These are phyloP conservation scores for Trachemys scripta DNA, from an alignment of 2,113 vertebrate species.

Conservation along the genomic window DNA sequence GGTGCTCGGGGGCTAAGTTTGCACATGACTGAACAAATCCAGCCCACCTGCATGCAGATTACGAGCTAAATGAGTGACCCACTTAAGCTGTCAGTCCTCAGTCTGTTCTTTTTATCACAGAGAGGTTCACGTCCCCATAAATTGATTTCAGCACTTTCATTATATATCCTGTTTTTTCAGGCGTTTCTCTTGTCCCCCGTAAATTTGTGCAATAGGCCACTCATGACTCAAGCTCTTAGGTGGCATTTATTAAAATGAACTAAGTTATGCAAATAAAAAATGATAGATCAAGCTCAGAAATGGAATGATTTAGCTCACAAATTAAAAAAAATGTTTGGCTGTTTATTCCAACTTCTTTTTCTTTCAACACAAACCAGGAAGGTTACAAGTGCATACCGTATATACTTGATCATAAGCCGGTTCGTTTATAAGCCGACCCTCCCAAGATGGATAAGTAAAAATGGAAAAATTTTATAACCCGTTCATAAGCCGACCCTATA, in stretches of 20 bases:
- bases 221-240: not conserved
- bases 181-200: not conserved
- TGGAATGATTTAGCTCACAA: not conserved
- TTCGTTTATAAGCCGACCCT: too few species aligned
- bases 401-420: too few species aligned
- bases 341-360: not conserved
- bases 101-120: not conserved
- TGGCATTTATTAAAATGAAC: not conserved
- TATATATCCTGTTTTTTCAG: not conserved
- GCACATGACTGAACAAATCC: conserved; percentile 12
- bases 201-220: fast-evolving
- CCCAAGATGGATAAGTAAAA: too few species aligned
- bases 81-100: not conserved
- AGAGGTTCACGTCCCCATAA: not conserved
- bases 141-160: not conserved
- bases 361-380: fast-evolving
- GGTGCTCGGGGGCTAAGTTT: conserved; percentile 8
- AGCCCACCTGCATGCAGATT: not conserved
- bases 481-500: too few species aligned
- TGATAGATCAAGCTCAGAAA: not conserved
- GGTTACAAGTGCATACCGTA: not conserved
- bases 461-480: too few species aligned
- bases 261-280: not conserved
- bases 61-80: not conserved
- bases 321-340: not conserved